Conservation (phyloP, 37 sponge, comb jelly and placozoan species). For the Agelas oroides region DNA sequence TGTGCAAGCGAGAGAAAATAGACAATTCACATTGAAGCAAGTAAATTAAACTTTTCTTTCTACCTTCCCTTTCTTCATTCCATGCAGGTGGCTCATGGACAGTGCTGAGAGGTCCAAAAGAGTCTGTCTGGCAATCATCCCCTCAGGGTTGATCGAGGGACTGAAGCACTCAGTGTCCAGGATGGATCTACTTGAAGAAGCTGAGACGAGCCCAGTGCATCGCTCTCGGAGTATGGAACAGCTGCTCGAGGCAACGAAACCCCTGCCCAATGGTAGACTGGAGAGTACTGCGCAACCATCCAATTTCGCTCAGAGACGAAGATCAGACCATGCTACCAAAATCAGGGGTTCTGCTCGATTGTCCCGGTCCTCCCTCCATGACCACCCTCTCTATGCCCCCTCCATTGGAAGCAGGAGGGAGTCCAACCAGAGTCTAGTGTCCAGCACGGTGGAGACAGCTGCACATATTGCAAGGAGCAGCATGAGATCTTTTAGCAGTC, state of each 20-base stretch:
- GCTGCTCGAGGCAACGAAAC: background rate
- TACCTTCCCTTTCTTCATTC: too few relatives aligned
- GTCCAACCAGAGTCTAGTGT: conserved; percentile 46
- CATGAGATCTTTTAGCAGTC: background rate
- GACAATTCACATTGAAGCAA: too few relatives aligned
- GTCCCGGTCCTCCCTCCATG: conserved; percentile 31
- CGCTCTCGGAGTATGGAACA: background rate
- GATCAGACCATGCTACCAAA: background rate
- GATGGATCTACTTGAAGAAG: background rate
- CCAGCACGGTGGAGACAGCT: conserved; percentile 63
- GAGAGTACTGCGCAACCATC: too few relatives aligned
- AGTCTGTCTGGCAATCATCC: conserved; percentile 43
- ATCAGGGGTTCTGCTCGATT: background rate
- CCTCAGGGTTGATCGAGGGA: conserved; percentile 21
- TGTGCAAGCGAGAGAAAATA: too few relatives aligned
- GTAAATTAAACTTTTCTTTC: too few relatives aligned
- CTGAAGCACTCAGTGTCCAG: conserved; percentile 47
- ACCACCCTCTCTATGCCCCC: conserved; percentile 55
- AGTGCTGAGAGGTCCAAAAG: conserved; percentile 67
- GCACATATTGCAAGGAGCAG: conserved; percentile 54
- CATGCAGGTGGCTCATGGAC: conserved; percentile 80
- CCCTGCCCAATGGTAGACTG: too few relatives aligned
- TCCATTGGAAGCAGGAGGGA: conserved; percentile 60
- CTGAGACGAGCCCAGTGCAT: background rate
- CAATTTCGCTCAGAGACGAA: background rate